Evolutionary conservation across 1,140 invertebrate species (phyloP).

Genomic region (Phocides pigmalion): DNA sequence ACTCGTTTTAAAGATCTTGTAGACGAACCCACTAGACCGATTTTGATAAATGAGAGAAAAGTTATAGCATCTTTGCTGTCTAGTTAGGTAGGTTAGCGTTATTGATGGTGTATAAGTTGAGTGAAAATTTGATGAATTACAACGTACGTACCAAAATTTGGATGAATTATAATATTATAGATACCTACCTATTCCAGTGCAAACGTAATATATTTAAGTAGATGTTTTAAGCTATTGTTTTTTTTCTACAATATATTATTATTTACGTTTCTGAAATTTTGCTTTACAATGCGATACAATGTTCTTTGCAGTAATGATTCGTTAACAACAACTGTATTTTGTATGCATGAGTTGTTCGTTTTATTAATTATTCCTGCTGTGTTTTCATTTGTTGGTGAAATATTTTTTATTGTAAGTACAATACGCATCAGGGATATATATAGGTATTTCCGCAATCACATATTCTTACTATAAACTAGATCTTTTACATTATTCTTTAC

Average conservation of each 20-base stretch:
- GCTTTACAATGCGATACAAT: not conserved
- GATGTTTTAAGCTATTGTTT: too few species aligned
- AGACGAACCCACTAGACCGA: not conserved
- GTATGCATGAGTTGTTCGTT: not conserved
- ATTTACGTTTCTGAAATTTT: not conserved
- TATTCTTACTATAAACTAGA: too few species aligned
- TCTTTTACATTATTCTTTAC: too few species aligned
- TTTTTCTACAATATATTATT: too few species aligned
- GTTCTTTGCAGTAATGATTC: not conserved
- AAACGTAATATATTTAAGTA: too few species aligned
- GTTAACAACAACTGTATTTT: not conserved
- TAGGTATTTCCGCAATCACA: too few species aligned
- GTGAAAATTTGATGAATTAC: too few species aligned
- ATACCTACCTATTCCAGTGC: too few species aligned
- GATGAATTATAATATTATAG: too few species aligned
- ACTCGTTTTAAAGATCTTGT: not conserved
- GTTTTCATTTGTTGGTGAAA: not conserved
- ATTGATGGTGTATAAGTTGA: constrained; percentile 2
- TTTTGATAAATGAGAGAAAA: constrained; percentile 14
- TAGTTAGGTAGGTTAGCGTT: not conserved
- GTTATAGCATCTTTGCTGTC: constrained; percentile 1
- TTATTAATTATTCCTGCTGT: not conserved
- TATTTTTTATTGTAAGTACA: not conserved
- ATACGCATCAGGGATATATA: not conserved
- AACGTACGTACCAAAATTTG: too few species aligned